Evolutionary conservation across 2,113 vertebrate species (phyloP).

Genomic region (Tapirus terrestris): DNA sequence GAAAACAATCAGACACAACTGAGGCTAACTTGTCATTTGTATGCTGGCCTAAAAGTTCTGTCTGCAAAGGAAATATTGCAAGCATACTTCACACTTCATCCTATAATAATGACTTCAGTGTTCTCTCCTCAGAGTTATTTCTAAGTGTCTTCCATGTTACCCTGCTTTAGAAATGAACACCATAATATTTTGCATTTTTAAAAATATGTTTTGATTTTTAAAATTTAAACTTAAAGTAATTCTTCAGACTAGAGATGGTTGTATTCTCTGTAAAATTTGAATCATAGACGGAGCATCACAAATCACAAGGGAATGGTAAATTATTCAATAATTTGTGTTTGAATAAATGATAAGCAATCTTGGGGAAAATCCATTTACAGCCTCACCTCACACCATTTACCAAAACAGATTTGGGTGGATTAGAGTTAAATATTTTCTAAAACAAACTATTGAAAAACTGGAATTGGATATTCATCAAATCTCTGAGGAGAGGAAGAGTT

Average conservation of each 20-base stretch:
- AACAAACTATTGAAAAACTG: background rate
- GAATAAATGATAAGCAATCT: constrained; percentile 60
- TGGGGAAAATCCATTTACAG: constrained; percentile 58
- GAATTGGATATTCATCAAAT: constrained; percentile 30
- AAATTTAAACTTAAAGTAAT: background rate
- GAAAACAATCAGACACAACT: background rate
- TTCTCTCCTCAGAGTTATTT: background rate
- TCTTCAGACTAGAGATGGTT: background rate
- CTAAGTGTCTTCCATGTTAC: background rate
- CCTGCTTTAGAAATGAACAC: background rate
- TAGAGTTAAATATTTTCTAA: constrained; percentile 44
- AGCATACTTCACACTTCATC: background rate
- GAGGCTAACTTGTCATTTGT: background rate
- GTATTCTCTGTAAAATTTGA: constrained; percentile 42
- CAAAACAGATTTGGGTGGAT: background rate
- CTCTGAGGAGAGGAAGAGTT: background rate
- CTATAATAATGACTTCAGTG: background rate
- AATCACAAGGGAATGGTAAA: background rate
- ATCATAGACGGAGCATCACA: background rate
- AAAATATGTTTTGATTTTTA: background rate
- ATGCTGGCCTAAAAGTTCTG: background rate
- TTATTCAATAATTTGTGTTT: constrained; percentile 52
- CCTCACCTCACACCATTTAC: constrained; percentile 34
- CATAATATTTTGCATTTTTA: constrained; percentile 7
- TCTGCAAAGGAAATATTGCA: background rate